Conservation (phyloP, 2,113 vertebrate species). For the Lampris megalopsis region DNA sequence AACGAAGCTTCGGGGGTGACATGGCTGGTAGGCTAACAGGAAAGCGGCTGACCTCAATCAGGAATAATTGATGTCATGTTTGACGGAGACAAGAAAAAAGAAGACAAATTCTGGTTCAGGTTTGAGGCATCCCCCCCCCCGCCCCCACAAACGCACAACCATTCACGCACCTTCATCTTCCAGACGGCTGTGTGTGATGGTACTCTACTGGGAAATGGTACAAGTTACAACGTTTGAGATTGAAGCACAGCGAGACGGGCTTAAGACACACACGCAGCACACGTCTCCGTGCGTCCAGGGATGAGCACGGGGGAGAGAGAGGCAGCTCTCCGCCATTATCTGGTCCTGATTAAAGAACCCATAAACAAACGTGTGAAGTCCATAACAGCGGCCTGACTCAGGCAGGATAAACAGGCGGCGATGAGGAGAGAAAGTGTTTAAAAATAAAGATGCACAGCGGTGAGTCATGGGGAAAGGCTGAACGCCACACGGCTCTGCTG, state of each 20-base stretch:
- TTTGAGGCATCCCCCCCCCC: conserved; percentile 14
- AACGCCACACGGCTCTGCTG: conserved; percentile 65
- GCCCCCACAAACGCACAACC: not conserved
- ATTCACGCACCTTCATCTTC: conserved; percentile 39
- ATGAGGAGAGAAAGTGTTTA: conserved; percentile 72
- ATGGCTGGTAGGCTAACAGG: conserved; percentile 25
- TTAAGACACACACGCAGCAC: conserved; percentile 7
- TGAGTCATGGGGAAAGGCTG: conserved; percentile 75
- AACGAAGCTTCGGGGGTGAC: conserved; percentile 30
- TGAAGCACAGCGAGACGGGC: conserved; percentile 30
- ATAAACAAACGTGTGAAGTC: conserved; percentile 78
- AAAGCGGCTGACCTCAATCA: conserved; percentile 39
- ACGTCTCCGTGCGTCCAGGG: conserved; percentile 42
- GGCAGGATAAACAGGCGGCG: conserved; percentile 72
- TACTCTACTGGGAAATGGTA: conserved; percentile 33
- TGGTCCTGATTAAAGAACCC: conserved; percentile 75
- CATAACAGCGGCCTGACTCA: conserved; percentile 66
- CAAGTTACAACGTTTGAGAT: conserved; percentile 36
- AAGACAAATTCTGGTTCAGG: not conserved
- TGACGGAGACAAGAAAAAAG: not conserved
- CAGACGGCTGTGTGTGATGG: conserved; percentile 11
- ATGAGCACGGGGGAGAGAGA: conserved; percentile 49
- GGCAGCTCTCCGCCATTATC: conserved; percentile 59
- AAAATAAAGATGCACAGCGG: conserved; percentile 75
- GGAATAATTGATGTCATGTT: conserved; percentile 43